Evolutionary conservation across 2,113 vertebrate species (phyloP).

Genomic region (Cottus gobio): DNA sequence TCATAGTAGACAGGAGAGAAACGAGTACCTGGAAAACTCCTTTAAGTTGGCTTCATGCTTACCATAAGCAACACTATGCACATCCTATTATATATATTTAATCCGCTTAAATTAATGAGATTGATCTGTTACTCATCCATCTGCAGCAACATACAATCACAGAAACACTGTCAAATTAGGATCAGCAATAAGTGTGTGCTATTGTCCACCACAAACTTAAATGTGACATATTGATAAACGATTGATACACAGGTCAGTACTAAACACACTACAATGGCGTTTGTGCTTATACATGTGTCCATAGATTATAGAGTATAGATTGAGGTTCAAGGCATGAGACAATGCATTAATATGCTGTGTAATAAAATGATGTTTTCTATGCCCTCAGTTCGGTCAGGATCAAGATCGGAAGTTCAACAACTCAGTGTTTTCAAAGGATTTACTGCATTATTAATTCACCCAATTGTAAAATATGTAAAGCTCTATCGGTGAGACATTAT

Average conservation of each 20-base stretch:
- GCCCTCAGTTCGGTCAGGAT: not conserved
- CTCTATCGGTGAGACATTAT: not conserved
- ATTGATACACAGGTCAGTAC: not conserved
- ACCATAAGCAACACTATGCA: constrained; percentile 22
- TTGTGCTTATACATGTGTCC: not conserved
- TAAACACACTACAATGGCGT: constrained; percentile 5
- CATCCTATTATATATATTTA: constrained; percentile 10
- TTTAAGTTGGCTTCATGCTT: not conserved
- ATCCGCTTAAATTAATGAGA: constrained; percentile 3
- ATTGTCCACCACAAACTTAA: not conserved
- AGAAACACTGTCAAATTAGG: constrained; percentile 23
- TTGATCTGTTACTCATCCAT: not conserved
- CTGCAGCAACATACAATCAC: not conserved
- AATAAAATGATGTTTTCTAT: constrained; percentile 16
- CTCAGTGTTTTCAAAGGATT: not conserved
- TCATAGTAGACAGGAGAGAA: not conserved
- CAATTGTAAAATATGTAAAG: constrained; percentile 3
- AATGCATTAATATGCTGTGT: constrained; percentile 1
- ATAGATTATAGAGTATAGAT: no score
- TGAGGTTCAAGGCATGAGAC: constrained; percentile 14
- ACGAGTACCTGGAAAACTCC: constrained; percentile 6
- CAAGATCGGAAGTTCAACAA: not conserved
- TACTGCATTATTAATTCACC: not conserved
- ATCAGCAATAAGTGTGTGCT: not conserved
- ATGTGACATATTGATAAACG: not conserved